Evolutionary conservation across 1,140 invertebrate genomes (phyloP).

Genomic region (Sinonovacula constricta): DNA sequence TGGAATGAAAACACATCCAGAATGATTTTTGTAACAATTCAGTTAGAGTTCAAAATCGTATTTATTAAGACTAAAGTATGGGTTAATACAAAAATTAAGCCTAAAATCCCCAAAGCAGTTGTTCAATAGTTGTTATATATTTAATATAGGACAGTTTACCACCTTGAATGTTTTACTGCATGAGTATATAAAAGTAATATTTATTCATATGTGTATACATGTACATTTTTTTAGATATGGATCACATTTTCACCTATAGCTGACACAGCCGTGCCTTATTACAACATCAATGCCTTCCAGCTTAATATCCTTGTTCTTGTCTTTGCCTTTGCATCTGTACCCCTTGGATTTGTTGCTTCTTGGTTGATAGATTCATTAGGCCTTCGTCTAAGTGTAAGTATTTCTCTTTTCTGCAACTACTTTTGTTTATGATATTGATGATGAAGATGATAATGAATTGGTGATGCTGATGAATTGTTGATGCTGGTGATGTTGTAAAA

Average conservation of each 20-base stretch:
- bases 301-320: slow-evolving; percentile 79
- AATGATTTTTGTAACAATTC: not conserved
- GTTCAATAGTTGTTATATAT: not conserved
- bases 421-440: too few relatives aligned
- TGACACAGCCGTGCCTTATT: slow-evolving; percentile 77
- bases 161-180: not conserved
- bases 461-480: too few relatives aligned
- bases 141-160: not conserved
- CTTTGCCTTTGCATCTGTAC: slow-evolving; percentile 78
- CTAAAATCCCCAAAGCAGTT: too few relatives aligned
- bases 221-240: slow-evolving; percentile 79
- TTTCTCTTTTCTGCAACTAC: too few relatives aligned
- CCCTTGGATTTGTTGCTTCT: slow-evolving; percentile 78
- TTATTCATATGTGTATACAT: slow-evolving; percentile 19
- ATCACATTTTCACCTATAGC: slow-evolving; percentile 80
- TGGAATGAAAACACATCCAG: not conserved
- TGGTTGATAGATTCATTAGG: slow-evolving; percentile 79
- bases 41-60: too few relatives aligned
- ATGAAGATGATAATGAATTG: too few relatives aligned
- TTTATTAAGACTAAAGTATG: too few relatives aligned
- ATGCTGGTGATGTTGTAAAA: too few relatives aligned
- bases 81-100: too few relatives aligned
- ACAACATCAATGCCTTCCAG: slow-evolving; percentile 70
- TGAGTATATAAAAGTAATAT: not conserved
- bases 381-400: slow-evolving; percentile 77